phyloP scores from a whole-genome alignment of 1,140 invertebrate genomes.

The Bilobella aurantiaca region DNA sequence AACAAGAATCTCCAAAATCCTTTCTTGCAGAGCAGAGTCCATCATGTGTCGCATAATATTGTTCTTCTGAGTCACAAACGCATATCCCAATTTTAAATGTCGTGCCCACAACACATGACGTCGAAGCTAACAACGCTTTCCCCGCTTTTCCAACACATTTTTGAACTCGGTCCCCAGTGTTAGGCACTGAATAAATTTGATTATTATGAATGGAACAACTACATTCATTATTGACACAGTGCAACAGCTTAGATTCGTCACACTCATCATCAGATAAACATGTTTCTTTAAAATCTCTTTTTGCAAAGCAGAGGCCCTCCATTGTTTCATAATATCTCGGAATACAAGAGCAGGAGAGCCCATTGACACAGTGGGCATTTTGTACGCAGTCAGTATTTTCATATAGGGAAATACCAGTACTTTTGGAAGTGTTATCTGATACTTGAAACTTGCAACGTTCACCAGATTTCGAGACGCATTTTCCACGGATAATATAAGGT shows the following conservation, averaged over 20 bases:
- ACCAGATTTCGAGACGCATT: slow-evolving; percentile 1
- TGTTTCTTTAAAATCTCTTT: neutral
- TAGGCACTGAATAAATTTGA: neutral
- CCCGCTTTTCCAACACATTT: neutral
- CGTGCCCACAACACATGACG: neutral
- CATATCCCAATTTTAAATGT: neutral
- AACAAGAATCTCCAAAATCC: neutral
- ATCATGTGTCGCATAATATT: neutral
- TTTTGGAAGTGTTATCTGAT: neutral
- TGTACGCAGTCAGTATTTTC: slow-evolving; percentile 6
- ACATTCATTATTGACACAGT: neutral
- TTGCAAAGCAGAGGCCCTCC: neutral
- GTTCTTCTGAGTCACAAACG: neutral
- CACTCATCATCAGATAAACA: neutral
- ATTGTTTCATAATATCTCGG: neutral
- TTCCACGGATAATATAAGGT: neutral
- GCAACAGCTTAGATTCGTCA: neutral
- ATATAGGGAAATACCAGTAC: neutral
- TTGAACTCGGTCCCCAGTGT: too few species aligned
- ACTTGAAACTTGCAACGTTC: slow-evolving; percentile 5
- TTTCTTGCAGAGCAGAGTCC: neutral
- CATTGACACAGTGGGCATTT: slow-evolving; percentile 3
- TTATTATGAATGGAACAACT: neutral
- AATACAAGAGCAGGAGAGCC: neutral
- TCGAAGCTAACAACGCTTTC: neutral